A percentile compares a stretch with the other conserved stretches of the same genome.
These are phyloP conservation scores for Daboia siamensis DNA, from an alignment of 2,113 vertebrate genomes.

Conservation along the genomic window DNA sequence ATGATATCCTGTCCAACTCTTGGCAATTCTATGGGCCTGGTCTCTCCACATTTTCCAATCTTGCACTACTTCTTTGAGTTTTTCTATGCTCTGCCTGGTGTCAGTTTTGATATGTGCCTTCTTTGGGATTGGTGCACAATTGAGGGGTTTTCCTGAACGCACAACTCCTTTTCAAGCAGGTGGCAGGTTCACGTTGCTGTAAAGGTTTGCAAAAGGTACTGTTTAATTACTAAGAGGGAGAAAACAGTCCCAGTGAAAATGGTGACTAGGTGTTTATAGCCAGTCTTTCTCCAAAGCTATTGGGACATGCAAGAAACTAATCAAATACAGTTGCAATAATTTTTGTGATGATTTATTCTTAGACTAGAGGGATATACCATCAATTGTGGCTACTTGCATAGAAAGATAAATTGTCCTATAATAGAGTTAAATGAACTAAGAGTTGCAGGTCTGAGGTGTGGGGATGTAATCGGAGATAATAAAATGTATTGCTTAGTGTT, in stretches of 20 bases:
- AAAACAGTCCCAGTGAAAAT: not conserved
- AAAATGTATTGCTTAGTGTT: not conserved
- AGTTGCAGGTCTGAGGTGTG: not conserved
- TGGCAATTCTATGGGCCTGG: too few species aligned
- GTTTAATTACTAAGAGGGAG: not conserved
- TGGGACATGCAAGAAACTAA: not conserved
- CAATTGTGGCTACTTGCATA: not conserved
- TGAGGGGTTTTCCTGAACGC: not conserved
- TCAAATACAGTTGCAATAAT: not conserved
- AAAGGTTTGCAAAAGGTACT: not conserved
- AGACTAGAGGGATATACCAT: not conserved
- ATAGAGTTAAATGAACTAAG: not conserved
- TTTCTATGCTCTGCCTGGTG: too few species aligned
- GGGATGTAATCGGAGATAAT: not conserved
- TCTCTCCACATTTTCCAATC: too few species aligned
- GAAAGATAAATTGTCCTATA: not conserved
- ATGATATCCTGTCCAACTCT: too few species aligned
- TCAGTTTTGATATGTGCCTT: not conserved
- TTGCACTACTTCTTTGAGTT: too few species aligned
- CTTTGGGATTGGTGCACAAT: not conserved
- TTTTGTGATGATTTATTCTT: not conserved
- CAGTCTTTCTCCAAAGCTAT: not conserved
- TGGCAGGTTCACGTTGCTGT: not conserved
- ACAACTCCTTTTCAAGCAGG: not conserved
- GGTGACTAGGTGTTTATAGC: not conserved